Evolutionary conservation across 2,797 vertebrate genomes (phyloP).

Genomic region (Rhodeus uyekii): DNA sequence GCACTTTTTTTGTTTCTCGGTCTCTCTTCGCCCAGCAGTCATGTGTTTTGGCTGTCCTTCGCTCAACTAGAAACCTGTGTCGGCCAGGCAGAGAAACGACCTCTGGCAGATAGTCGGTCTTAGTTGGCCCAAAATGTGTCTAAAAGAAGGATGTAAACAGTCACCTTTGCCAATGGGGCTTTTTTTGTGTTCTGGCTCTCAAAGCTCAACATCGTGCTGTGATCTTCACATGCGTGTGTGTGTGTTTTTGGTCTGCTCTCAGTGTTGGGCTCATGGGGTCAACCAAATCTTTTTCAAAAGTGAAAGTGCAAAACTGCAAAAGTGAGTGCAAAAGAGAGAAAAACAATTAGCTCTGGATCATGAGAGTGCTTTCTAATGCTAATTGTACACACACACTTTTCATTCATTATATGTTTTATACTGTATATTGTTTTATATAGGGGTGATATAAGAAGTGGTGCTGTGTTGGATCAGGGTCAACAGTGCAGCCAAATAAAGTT

Average conservation of each 20-base stretch:
- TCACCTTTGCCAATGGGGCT: constrained; percentile 64
- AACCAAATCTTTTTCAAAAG: constrained; percentile 44
- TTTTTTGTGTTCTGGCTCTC: constrained; percentile 67
- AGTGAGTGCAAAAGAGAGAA: constrained; percentile 9
- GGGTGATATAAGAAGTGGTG: too few relatives aligned
- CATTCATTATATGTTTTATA: not conserved
- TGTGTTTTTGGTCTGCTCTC: constrained; percentile 63
- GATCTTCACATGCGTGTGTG: constrained; percentile 59
- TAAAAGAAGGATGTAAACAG: constrained; percentile 75
- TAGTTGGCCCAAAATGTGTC: constrained; percentile 65
- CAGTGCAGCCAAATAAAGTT: not conserved
- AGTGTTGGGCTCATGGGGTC: constrained; percentile 60
- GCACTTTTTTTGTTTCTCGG: constrained; percentile 64
- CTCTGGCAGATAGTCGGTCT: constrained; percentile 59
- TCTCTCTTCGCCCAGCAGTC: constrained; percentile 62
- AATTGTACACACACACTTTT: not conserved
- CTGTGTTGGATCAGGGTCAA: not conserved
- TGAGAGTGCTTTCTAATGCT: not conserved
- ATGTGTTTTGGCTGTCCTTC: constrained; percentile 61
- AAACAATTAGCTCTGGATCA: not conserved
- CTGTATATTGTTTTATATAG: too few relatives aligned
- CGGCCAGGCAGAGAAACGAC: constrained; percentile 56
- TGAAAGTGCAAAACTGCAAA: constrained; percentile 12
- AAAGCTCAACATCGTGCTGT: constrained; percentile 43
- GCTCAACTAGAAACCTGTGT: constrained; percentile 46